Evolutionary conservation across 2,888 invertebrate genomes (phyloP), one percentile per base, ranked within the genome.

Genomic region (Apodemia zela): DNA sequence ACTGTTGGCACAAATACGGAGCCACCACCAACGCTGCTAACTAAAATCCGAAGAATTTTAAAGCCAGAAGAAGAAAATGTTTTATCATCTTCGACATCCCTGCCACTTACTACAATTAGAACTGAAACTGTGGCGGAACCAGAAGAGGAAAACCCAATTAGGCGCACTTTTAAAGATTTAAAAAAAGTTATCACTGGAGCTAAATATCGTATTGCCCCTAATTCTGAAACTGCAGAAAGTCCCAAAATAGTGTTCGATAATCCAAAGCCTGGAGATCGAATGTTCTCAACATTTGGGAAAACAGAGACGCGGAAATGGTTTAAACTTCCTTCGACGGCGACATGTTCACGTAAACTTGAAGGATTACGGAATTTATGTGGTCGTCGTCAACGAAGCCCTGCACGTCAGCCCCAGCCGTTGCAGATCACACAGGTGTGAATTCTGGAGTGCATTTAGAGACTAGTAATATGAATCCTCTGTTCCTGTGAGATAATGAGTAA

Each of bases 351-450:
- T 29, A 75, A 79, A 21, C 70, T 89, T 38, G 81, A 83, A 33
- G 73, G 78, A 6, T 49, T 68, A 17, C 38, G 63, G 60, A 63
- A 35, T 51, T 63, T 64, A 54, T 89, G 89, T 82, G 87, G 88
- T 69, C 77, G 76, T 62, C 67, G 64, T 33, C 60, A 66, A 58
- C 67, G 51, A 25, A 63, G 67, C 33, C 64, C 79, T 18, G 82
- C 84, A 29, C 81, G 81, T 0, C 83, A 85, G 57, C 78, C 85
- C 29, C 77, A 81, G 45, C 80, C 82, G 7, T 80, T 89, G 67
- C 89, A 90, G 76, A 89, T 91, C 79, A 91, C 90, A 75, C 91
- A 91, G 90, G 91, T 91, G 85, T 91, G 86, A 87, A 70, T 69
- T 67, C 59, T 60, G 62, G 65, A 71, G 63, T 66, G 64, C 42